Conservation (phyloP, 2,888 invertebrate species). For the Eucera pruinosa region DNA sequence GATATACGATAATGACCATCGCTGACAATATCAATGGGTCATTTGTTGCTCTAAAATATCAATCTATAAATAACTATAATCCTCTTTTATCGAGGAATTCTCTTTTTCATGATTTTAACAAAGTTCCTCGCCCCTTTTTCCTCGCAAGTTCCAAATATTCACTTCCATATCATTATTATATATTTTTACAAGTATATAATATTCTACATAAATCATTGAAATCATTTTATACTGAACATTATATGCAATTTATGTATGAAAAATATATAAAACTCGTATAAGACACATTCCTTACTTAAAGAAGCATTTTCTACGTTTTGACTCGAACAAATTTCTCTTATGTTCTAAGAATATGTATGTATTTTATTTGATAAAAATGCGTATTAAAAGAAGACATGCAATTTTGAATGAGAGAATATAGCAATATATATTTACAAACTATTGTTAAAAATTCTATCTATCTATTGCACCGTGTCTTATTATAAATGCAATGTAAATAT, state of each 20-base stretch:
- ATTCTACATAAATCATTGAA: constrained; percentile 6
- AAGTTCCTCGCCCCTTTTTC: background rate
- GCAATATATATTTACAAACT: constrained; percentile 34
- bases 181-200: constrained; percentile 7
- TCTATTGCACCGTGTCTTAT: constrained; percentile 46
- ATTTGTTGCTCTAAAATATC: constrained; percentile 27
- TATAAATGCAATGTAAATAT: constrained; percentile 18
- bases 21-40: constrained; percentile 28
- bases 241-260: background rate
- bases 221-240: constrained; percentile 1
- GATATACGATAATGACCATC: constrained; percentile 5
- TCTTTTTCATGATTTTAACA: constrained; percentile 10
- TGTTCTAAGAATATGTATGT: background rate
- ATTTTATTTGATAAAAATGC: constrained; percentile 1
- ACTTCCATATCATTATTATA: background rate
- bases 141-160: background rate
- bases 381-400: constrained; percentile 11
- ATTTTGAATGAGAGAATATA: constrained; percentile 1
- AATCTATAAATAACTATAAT: constrained; percentile 41
- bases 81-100: constrained; percentile 14
- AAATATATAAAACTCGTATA: background rate
- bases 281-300: background rate
- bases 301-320: background rate
- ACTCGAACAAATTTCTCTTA: background rate
- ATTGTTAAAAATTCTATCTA: constrained; percentile 34